phyloP scores from a whole-genome alignment of 2,113 vertebrate species.

The Cynoglossus semilaevis region DNA sequence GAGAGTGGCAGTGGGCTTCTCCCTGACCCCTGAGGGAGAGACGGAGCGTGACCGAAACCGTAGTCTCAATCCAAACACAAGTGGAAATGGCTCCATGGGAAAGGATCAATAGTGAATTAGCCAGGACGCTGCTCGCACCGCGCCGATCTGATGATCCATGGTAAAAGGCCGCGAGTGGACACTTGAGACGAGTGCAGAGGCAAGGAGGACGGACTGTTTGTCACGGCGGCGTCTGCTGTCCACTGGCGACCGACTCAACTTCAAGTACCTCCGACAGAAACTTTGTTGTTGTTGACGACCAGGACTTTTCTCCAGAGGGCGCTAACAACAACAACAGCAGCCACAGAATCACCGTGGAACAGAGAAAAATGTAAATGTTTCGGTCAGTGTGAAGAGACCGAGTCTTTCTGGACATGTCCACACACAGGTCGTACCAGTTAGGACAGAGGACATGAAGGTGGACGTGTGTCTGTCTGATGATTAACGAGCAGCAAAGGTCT shows the following conservation, averaged over 20 bases:
- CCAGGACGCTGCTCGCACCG: conserved; percentile 64
- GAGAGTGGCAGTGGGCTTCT: conserved; percentile 64
- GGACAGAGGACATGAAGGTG: conserved; percentile 11
- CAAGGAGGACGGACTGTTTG: conserved; percentile 21
- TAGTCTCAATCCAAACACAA: conserved; percentile 74
- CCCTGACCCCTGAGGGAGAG: conserved; percentile 59
- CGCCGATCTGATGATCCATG: conserved; percentile 70
- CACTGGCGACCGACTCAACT: conserved; percentile 22
- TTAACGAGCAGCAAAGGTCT: conserved; percentile 69
- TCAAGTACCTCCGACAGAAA: conserved; percentile 16
- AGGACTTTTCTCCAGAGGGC: neutral
- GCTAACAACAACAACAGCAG: too few relatives aligned
- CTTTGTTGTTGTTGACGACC: neutral
- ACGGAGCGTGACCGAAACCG: conserved; percentile 70
- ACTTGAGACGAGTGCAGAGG: conserved; percentile 40
- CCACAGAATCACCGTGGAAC: too few relatives aligned
- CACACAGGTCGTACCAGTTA: neutral
- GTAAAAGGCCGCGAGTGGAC: conserved; percentile 57
- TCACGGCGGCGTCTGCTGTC: conserved; percentile 1
- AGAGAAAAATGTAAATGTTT: neutral
- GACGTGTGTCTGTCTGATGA: conserved; percentile 49
- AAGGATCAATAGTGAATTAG: conserved; percentile 82
- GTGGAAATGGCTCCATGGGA: conserved; percentile 70
- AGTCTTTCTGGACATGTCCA: conserved; percentile 2
- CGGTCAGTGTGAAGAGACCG: too few relatives aligned